Conservation (phyloP, 2,888 invertebrate genomes). For the Hipparchia sbordonii region DNA sequence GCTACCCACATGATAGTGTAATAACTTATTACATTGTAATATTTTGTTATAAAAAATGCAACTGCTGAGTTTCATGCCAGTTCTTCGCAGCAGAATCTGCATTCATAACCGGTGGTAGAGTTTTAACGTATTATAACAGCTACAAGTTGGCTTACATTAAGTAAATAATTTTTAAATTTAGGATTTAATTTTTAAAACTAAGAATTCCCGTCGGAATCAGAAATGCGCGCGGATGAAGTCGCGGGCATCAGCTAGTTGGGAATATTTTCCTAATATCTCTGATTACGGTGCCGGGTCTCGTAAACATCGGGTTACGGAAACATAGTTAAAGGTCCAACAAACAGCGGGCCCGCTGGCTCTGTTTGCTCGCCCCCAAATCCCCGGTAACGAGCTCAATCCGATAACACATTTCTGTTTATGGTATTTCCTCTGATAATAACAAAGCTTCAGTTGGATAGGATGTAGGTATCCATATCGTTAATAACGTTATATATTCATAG, state of each 20-base stretch:
- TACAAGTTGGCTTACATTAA: too few species aligned
- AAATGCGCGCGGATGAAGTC: not conserved
- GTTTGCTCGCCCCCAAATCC: constrained; percentile 69
- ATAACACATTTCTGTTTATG: constrained; percentile 47
- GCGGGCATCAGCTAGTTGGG: too few species aligned
- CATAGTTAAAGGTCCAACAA: constrained; percentile 66
- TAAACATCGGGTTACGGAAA: constrained; percentile 47
- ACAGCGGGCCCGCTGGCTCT: constrained; percentile 45
- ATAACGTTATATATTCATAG: not conserved
- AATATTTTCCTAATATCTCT: constrained; percentile 3
- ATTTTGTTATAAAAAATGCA: too few species aligned
- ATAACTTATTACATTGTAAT: too few species aligned
- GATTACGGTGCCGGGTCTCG: constrained; percentile 6
- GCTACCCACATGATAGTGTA: too few species aligned
- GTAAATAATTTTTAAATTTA: too few species aligned
- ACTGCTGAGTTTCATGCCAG: too few species aligned
- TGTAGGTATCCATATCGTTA: not conserved
- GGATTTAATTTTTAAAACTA: too few species aligned
- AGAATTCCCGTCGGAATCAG: not conserved
- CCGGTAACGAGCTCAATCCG: constrained; percentile 59
- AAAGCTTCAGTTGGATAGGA: not conserved
- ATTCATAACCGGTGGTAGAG: too few species aligned
- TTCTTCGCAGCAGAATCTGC: too few species aligned
- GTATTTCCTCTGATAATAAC: constrained; percentile 29
- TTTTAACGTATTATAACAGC: too few species aligned